Percentiles rank a stretch among this genome's conserved stretches.
phyloP scores from a whole-genome alignment of 2,113 vertebrate genomes.

The Odontesthes bonariensis region DNA sequence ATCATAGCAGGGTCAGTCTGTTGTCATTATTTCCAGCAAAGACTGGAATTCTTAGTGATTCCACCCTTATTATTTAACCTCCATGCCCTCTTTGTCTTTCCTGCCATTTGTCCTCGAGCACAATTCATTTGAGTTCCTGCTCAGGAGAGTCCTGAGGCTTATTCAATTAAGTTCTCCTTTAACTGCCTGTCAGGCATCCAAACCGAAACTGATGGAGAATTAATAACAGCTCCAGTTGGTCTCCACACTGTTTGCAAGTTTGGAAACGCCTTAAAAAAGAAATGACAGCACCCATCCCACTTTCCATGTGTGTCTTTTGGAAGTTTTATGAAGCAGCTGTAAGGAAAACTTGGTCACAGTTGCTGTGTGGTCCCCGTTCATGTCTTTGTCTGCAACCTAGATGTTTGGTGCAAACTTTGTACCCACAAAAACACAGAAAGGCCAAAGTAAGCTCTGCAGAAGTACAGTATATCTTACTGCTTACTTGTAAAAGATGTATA shows the following conservation, averaged over 20 bases:
- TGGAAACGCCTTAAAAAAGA: conserved; percentile 51
- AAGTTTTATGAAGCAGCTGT: conserved; percentile 53
- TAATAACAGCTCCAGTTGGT: conserved; percentile 77
- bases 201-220: conserved; percentile 81
- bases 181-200: conserved; percentile 82
- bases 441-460: conserved; percentile 50
- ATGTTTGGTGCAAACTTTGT: conserved; percentile 40
- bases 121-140: conserved; percentile 76
- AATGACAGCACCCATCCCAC: conserved; percentile 6
- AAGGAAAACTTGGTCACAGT: conserved; percentile 42
- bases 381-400: conserved; percentile 70
- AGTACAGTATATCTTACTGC: conserved; percentile 21
- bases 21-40: conserved; percentile 49
- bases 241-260: conserved; percentile 65
- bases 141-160: conserved; percentile 73
- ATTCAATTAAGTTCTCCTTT: conserved; percentile 80
- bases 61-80: conserved; percentile 78
- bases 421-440: conserved; percentile 60
- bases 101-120: conserved; percentile 54
- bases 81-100: conserved; percentile 38
- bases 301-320: conserved; percentile 45
- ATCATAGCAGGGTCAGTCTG: conserved; percentile 59
- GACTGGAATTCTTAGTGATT: conserved; percentile 64
- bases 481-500: conserved; percentile 17
- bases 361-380: conserved; percentile 59